A percentile compares a stretch with the other conserved stretches of the same genome.
Evolutionary conservation across 2,888 invertebrate genomes (phyloP).

Genomic region (Folsomia candida): DNA sequence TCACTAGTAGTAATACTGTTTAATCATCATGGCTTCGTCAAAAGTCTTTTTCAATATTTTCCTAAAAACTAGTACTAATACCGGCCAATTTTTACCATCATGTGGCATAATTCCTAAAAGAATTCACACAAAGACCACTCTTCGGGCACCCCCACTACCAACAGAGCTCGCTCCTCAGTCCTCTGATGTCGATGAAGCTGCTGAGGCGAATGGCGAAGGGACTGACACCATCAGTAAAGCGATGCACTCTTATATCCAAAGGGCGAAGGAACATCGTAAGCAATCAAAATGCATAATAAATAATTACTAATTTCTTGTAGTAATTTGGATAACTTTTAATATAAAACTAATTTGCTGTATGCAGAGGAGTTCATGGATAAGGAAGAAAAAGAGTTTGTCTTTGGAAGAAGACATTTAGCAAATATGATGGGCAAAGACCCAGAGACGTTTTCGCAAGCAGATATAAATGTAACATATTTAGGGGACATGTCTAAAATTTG

Average conservation of each 20-base stretch:
- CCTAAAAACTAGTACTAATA: too few species aligned
- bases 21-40: too few species aligned
- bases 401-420: constrained; percentile 92
- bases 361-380: constrained; percentile 75
- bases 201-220: background rate
- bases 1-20: too few species aligned
- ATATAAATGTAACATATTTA: constrained; percentile 69
- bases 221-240: constrained; percentile 68
- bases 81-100: too few species aligned
- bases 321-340: background rate
- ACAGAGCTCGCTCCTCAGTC: background rate
- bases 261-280: constrained; percentile 71
- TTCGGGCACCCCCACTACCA: too few species aligned
- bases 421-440: constrained; percentile 98
- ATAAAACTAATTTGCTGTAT: constrained; percentile 16
- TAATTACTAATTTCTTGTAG: constrained; percentile 11
- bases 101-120: too few species aligned
- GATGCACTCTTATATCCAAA: constrained; percentile 82
- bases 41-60: too few species aligned
- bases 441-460: constrained; percentile 80
- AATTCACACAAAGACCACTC: background rate
- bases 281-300: constrained; percentile 15
- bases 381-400: constrained; percentile 75
- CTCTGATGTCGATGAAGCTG: background rate
- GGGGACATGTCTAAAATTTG: background rate